A percentile compares a stretch with the other conserved stretches of the same genome.
Conservation (phyloP, 2,888 invertebrate species). For the Dichetophora obliterata region DNA sequence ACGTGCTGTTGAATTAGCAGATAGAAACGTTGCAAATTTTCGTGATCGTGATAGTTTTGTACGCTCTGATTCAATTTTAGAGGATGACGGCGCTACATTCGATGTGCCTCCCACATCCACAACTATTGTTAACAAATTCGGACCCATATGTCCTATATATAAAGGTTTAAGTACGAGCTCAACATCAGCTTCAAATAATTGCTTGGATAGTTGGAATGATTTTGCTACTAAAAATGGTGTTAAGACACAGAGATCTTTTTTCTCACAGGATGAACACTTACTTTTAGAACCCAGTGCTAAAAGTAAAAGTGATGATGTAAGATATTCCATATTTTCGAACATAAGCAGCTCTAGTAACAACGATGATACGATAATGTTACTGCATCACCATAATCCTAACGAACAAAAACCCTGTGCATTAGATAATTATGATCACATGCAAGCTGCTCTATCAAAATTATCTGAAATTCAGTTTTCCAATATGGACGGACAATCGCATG, state of each 20-base stretch:
- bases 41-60: slow-evolving; percentile 64
- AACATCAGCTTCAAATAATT: slow-evolving; percentile 47
- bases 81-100: slow-evolving; percentile 76
- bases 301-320: slow-evolving; percentile 43
- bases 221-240: slow-evolving; percentile 47
- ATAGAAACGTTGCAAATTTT: slow-evolving; percentile 41
- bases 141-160: slow-evolving; percentile 76
- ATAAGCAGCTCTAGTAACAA: slow-evolving; percentile 26
- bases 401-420: slow-evolving; percentile 42
- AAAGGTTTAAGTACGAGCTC: slow-evolving; percentile 49
- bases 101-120: slow-evolving; percentile 71
- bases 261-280: slow-evolving; percentile 30
- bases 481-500: slow-evolving; percentile 45
- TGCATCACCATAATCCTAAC: slow-evolving; percentile 28
- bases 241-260: slow-evolving; percentile 30
- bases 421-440: slow-evolving; percentile 52
- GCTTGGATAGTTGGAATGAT: slow-evolving; percentile 55
- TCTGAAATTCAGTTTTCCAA: slow-evolving; percentile 49
- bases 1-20: slow-evolving; percentile 11
- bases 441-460: slow-evolving; percentile 52
- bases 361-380: background rate
- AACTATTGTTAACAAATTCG: slow-evolving; percentile 74
- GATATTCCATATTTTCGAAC: slow-evolving; percentile 49
- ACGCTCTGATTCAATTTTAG: slow-evolving; percentile 73
- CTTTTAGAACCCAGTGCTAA: slow-evolving; percentile 40